Evolutionary conservation across 1,140 invertebrate genomes (phyloP).

Genomic region (Chionoecetes opilio): DNA sequence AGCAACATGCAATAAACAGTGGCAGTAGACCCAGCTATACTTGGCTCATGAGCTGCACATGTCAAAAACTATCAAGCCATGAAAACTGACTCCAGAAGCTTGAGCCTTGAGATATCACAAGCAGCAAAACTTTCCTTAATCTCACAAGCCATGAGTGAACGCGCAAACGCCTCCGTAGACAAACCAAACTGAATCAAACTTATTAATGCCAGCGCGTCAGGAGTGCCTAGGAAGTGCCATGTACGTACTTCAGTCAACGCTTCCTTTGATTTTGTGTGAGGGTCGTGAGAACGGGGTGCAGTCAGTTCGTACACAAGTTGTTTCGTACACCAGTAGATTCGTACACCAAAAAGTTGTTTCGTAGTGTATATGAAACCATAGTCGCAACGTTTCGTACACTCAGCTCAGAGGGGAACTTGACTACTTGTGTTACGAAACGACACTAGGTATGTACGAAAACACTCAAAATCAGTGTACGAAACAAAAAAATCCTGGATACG

Average conservation of each 20-base stretch:
- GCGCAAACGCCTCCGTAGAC: not conserved
- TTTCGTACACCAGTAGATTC: no score
- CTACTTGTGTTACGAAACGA: no score
- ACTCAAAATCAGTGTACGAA: no score
- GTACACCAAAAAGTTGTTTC: no score
- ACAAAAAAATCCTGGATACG: no score
- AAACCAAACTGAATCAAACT: not conserved
- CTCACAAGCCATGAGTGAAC: not conserved
- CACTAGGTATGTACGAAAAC: no score
- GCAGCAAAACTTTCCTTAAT: not conserved
- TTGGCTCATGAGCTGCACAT: not conserved
- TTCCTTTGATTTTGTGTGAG: not conserved
- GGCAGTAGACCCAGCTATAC: slow-evolving; percentile 1
- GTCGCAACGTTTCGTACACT: no score
- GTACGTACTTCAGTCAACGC: slow-evolving; percentile 1
- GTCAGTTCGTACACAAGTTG: no score
- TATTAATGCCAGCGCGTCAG: not conserved
- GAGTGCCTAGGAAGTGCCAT: not conserved
- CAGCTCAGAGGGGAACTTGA: no score
- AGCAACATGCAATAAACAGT: not conserved
- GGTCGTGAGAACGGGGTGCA: not conserved
- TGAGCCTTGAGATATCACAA: not conserved
- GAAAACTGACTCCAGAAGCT: not conserved
- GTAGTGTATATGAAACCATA: no score
- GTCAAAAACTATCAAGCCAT: not conserved